Conservation (phyloP, 2,888 invertebrate species). For the Drosophila mettleri region DNA sequence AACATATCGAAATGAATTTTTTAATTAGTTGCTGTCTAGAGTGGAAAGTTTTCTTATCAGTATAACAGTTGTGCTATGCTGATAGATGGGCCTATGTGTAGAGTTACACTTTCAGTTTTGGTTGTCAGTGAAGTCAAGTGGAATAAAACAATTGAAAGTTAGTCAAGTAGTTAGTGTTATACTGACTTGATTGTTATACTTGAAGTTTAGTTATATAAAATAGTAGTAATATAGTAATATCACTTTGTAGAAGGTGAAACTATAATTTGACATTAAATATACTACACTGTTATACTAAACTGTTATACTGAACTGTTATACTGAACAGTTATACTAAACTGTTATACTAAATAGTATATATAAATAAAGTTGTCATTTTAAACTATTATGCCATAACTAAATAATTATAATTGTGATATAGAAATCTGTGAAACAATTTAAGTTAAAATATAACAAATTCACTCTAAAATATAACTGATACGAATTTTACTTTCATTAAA, state of each 20-base stretch:
- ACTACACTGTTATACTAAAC: not conserved
- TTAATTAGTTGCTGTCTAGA: constrained; percentile 1
- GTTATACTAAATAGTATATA: too few relatives aligned
- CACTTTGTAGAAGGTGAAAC: too few relatives aligned
- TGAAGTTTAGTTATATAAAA: too few relatives aligned
- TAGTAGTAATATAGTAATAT: not conserved
- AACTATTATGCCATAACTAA: not conserved
- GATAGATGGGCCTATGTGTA: not conserved
- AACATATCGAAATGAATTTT: constrained; percentile 29
- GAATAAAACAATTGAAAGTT: not conserved
- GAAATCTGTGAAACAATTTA: too few relatives aligned
- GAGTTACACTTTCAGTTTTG: not conserved
- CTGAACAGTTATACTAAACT: not conserved
- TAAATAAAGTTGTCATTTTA: too few relatives aligned
- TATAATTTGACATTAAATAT: too few relatives aligned
- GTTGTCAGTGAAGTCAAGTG: too few relatives aligned
- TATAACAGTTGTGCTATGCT: constrained; percentile 1
- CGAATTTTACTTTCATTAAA: too few relatives aligned
- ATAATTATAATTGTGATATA: not conserved
- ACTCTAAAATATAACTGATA: not conserved
- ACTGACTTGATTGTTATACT: not conserved
- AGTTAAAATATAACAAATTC: not conserved
- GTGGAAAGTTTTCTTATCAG: constrained; percentile 10
- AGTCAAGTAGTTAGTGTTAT: not conserved
- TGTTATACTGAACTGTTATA: not conserved